phyloP scores from a whole-genome alignment of 1,140 invertebrate species.

The Nasonia giraulti region DNA sequence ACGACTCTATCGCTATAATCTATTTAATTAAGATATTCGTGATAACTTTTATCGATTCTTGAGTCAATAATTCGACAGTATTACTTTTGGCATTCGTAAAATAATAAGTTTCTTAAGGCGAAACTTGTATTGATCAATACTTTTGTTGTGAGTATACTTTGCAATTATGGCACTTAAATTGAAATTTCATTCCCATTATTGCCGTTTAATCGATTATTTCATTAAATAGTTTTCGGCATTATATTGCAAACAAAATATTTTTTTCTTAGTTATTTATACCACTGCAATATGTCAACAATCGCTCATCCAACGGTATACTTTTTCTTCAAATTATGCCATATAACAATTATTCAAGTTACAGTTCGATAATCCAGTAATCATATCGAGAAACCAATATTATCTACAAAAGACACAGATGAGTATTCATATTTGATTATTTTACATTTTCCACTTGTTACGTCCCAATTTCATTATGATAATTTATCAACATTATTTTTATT shows the following conservation, averaged over 20 bases:
- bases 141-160: slow-evolving; percentile 4
- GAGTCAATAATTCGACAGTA: slow-evolving; percentile 30
- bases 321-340: too few relatives aligned
- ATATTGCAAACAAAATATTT: too few relatives aligned
- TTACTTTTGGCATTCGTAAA: slow-evolving; percentile 11
- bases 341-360: too few relatives aligned
- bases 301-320: too few relatives aligned
- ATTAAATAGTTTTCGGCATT: too few relatives aligned
- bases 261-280: too few relatives aligned
- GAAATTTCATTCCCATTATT: too few relatives aligned
- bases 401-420: background rate
- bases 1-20: background rate
- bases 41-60: slow-evolving; percentile 18
- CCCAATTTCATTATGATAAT: background rate
- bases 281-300: too few relatives aligned
- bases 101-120: background rate
- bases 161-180: background rate
- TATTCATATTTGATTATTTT: background rate
- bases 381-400: background rate
- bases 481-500: background rate
- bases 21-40: background rate
- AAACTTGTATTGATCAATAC: background rate
- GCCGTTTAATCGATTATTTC: too few relatives aligned
- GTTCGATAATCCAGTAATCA: too few relatives aligned
- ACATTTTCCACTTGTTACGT: background rate